These are phyloP conservation scores for Drosophila sechellia DNA, from an alignment of 1,140 invertebrate genomes.

Conservation along the genomic window DNA sequence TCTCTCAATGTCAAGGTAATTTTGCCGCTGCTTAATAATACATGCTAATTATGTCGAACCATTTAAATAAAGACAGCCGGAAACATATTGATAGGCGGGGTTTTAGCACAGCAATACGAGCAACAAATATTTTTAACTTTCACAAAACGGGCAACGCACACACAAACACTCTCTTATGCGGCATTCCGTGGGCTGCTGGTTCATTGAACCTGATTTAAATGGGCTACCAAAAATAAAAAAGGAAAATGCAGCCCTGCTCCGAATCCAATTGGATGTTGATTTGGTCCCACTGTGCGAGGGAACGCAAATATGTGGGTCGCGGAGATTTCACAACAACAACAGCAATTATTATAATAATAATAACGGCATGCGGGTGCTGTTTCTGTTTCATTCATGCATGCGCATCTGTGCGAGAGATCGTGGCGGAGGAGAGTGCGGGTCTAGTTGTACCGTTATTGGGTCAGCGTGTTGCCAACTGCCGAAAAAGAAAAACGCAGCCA, in stretches of 20 bases:
- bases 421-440: conserved; percentile 19
- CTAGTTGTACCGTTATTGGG: conserved; percentile 64
- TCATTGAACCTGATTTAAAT: conserved; percentile 71
- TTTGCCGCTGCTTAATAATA: conserved; percentile 29
- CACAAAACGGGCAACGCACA: conserved; percentile 21
- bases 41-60: conserved; percentile 30
- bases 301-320: conserved; percentile 63
- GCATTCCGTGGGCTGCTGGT: conserved; percentile 55
- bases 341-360: conserved; percentile 25
- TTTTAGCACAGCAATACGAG: conserved; percentile 47
- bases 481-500: conserved; percentile 63
- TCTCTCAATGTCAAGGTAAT: conserved; percentile 77
- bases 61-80: conserved; percentile 37
- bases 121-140: conserved; percentile 46
- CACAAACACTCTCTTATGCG: conserved; percentile 10
- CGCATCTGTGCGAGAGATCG: conserved; percentile 15
- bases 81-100: conserved; percentile 46
- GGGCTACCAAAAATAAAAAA: conserved; percentile 49
- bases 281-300: conserved; percentile 24
- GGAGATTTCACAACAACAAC: conserved; percentile 53
- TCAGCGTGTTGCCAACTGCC: conserved; percentile 71
- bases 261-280: conserved; percentile 28
- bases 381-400: conserved; percentile 60
- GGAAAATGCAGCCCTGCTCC: conserved; percentile 18
- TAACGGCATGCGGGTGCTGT: conserved; percentile 56